These are phyloP conservation scores for Plectrocnemia conspersa DNA, from an alignment of 1,140 invertebrate species.

Conservation along the genomic window DNA sequence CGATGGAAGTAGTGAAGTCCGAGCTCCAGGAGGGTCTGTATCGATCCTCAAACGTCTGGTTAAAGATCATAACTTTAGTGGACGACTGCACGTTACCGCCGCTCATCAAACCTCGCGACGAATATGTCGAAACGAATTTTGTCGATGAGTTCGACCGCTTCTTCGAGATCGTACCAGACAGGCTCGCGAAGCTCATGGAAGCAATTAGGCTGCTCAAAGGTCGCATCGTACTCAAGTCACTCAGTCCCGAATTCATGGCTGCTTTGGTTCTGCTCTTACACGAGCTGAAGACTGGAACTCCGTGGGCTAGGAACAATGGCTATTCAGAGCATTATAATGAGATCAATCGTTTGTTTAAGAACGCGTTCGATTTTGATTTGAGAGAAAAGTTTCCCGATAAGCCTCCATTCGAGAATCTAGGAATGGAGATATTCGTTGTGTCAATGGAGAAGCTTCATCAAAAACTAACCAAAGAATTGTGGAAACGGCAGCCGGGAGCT, in stretches of 20 bases:
- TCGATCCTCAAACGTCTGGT: conserved; percentile 6
- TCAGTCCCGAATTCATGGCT: conserved; percentile 22
- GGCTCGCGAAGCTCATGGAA: conserved; percentile 10
- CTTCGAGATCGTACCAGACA: not conserved
- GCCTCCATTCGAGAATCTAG: not conserved
- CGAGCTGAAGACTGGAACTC: conserved; percentile 22
- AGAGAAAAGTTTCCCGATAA: conserved; percentile 9
- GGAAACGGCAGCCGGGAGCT: conserved; percentile 26
- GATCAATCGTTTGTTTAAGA: conserved; percentile 14
- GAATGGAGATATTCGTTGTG: conserved; percentile 14
- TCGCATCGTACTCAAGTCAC: not conserved
- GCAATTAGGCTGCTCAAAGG: conserved; percentile 11
- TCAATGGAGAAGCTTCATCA: conserved; percentile 28
- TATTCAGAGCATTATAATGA: conserved; percentile 16
- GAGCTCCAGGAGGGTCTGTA: not conserved
- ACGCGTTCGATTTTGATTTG: conserved; percentile 6
- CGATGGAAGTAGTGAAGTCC: conserved; percentile 10
- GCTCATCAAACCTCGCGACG: conserved; percentile 23
- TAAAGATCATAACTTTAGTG: conserved; percentile 6
- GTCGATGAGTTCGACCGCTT: conserved; percentile 1
- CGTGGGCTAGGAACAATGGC: conserved; percentile 11
- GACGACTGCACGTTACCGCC: conserved; percentile 26
- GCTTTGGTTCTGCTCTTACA: conserved; percentile 21
- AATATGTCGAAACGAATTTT: conserved; percentile 13
- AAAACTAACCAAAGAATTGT: conserved; percentile 31